Evolutionary conservation across 1,140 invertebrate species (phyloP).

Genomic region (Diploscapter pachys): DNA sequence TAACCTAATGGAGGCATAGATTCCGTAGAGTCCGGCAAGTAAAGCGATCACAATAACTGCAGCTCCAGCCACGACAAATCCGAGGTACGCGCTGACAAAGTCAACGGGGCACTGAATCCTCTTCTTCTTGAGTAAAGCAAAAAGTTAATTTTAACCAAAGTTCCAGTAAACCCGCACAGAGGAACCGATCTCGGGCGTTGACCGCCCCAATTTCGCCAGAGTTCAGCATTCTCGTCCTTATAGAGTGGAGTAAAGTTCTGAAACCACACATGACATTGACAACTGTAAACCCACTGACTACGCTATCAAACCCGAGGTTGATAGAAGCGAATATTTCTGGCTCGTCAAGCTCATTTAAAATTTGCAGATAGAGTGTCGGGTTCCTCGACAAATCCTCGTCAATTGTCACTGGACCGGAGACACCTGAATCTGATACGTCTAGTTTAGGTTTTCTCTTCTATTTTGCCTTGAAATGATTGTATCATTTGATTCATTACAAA

Average conservation of each 20-base stretch:
- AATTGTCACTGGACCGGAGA: constrained; percentile 13
- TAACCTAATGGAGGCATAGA: not conserved
- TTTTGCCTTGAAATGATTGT: not conserved
- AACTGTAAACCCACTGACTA: not conserved
- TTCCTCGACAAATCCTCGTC: constrained; percentile 16
- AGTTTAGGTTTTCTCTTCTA: not conserved
- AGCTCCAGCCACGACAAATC: constrained; percentile 13
- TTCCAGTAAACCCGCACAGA: constrained; percentile 15
- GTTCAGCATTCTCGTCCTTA: constrained; percentile 7
- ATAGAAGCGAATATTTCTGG: constrained; percentile 9
- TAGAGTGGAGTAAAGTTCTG: constrained; percentile 28
- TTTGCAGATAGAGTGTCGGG: constrained; percentile 17
- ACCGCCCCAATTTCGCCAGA: constrained; percentile 14
- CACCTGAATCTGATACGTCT: constrained; percentile 16
- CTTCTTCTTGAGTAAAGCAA: not conserved
- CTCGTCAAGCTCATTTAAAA: not conserved
- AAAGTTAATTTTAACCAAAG: not conserved
- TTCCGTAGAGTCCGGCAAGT: constrained; percentile 6
- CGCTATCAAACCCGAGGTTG: not conserved
- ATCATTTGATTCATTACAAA: too few relatives aligned
- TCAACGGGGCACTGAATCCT: constrained; percentile 20
- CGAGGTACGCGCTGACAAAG: constrained; percentile 19
- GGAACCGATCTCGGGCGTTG: constrained; percentile 10
- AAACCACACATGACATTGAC: constrained; percentile 2
- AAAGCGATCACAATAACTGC: constrained; percentile 22